phyloP scores from a whole-genome alignment of 2,888 invertebrate genomes.

The Tholera decimalis region DNA sequence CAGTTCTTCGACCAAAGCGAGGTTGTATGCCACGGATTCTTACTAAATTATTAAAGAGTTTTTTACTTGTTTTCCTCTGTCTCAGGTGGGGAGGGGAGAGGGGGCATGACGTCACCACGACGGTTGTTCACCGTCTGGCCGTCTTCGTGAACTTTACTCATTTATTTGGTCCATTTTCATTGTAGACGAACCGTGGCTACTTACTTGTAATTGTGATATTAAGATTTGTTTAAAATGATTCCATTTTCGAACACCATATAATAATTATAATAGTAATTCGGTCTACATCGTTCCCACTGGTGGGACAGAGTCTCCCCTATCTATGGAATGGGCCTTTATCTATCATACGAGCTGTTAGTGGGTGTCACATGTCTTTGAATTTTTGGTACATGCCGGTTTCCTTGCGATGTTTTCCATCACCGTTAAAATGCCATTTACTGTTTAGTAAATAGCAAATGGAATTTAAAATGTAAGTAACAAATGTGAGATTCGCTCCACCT shows the following conservation, averaged over 20 bases:
- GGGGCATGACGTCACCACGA: slow-evolving; percentile 36
- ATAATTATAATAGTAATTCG: too few species aligned
- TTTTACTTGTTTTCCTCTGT: slow-evolving; percentile 41
- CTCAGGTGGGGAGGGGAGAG: slow-evolving; percentile 6
- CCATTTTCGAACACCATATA: too few species aligned
- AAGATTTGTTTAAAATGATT: too few species aligned
- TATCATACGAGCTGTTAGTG: too few species aligned
- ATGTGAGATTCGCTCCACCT: background rate
- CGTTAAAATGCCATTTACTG: too few species aligned
- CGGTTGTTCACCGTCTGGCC: slow-evolving; percentile 56
- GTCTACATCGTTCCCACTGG: too few species aligned
- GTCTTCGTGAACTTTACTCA: slow-evolving; percentile 31
- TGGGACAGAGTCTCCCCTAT: too few species aligned
- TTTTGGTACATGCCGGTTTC: too few species aligned
- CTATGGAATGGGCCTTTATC: too few species aligned
- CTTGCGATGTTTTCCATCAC: too few species aligned
- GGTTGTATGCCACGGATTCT: slow-evolving; percentile 28
- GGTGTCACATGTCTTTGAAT: too few species aligned
- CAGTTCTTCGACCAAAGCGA: slow-evolving; percentile 1
- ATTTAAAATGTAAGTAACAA: slow-evolving; percentile 12
- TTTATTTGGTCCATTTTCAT: slow-evolving; percentile 35
- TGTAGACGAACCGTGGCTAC: slow-evolving; percentile 8
- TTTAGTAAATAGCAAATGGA: background rate
- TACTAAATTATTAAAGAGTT: slow-evolving; percentile 31
- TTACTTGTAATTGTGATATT: background rate